Base-by-base conservation (phyloP, 2,888 invertebrate species). In the Plebejus anna region DNA sequence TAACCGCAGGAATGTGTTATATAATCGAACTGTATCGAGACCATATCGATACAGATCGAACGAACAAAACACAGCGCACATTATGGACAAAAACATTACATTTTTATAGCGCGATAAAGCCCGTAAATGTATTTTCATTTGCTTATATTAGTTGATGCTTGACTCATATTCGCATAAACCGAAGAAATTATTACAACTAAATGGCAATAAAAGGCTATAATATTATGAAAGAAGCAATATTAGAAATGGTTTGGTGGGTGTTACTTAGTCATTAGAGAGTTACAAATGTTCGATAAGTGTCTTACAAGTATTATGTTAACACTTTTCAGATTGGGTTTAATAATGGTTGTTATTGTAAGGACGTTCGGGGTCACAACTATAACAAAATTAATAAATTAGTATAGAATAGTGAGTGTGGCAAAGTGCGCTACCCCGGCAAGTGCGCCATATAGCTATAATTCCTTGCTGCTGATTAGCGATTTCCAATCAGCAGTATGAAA, bases 1-100 rank as follows among this genome's bases (percentile, higher is more conserved):
- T 47, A 51, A 32, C 73, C 47, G 55, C 73, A 73, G 73, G 55
- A 36, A 55, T 73, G 55, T 73, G 66, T 73, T 51, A 16, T 73
- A 73, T 28, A 51, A 73, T 73, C 51, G 47, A 72, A 72, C 36
- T 28, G 73, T 7, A 73, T 16, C 73, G 55, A 55, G 51, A 72
- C 36, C 13, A 55, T 7, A 55, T 16, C 73, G 55, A 55, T 55
- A 73, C 32, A 51, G 36, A 72, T 72, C 32, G 7, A 71, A 16
- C 70, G 16, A 70, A 70, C 38, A 71, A 22, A 11, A 16, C 32
- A 36, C 66, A 66, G 36, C 66, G 13, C 66, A 66, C 66, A 66
- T 36, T 36, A 13, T 66, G 32, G 32, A 11, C 66, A 32, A 66
- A 32, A 66, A 5, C 13, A 16, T 13, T 13, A 32, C 2, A 1